Evolutionary conservation across 2,113 vertebrate species (phyloP).

Genomic region (Columbina picui): DNA sequence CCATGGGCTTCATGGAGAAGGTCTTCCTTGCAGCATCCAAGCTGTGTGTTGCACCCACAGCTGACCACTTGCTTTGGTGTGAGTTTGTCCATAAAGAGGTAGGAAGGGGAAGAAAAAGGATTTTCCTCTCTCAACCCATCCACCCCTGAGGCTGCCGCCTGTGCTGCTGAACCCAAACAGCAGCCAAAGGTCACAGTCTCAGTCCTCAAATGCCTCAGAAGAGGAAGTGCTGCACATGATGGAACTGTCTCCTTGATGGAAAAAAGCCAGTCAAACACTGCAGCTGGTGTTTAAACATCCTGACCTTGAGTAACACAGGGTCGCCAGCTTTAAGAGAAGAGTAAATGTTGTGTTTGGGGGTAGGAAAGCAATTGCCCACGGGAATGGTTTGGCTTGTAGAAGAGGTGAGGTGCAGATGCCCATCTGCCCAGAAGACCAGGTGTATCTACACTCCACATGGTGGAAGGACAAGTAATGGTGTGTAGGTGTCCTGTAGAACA

Average conservation of each 20-base stretch:
- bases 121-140: not conserved
- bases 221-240: slow-evolving; percentile 28
- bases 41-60: not conserved
- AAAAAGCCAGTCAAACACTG: not conserved
- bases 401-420: not conserved
- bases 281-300: not conserved
- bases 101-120: not conserved
- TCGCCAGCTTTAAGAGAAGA: not conserved
- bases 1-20: not conserved
- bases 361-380: not conserved
- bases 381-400: not conserved
- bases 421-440: not conserved
- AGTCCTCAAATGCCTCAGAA: not conserved
- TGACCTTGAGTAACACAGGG: not conserved
- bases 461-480: not conserved
- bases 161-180: slow-evolving; percentile 8
- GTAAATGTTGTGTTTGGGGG: not conserved
- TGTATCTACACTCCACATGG: not conserved
- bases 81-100: not conserved
- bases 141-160: not conserved
- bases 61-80: not conserved
- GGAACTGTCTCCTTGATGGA: not conserved
- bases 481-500: not conserved
- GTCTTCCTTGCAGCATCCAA: not conserved
- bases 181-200: slow-evolving; percentile 13